Base-by-base conservation (phyloP, 2,797 vertebrate genomes). In the Falco novaeseelandiae region DNA sequence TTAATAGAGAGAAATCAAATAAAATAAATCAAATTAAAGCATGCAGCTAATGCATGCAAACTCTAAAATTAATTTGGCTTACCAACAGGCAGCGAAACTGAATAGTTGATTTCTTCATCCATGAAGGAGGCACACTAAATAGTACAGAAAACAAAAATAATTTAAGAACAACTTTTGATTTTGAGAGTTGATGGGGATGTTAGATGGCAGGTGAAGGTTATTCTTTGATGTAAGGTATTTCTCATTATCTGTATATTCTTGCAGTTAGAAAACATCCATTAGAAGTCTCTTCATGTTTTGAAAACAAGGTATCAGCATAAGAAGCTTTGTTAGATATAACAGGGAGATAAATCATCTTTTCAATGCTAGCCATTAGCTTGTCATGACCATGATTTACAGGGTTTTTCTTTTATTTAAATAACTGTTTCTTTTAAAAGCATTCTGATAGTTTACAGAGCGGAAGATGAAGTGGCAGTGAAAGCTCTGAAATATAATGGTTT, bases 341-440 rank as follows among this genome's bases (percentile, higher is more conserved):
- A 78, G 74, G 82, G 72, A 91, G 89, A 94, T 81, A 95, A 95
- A 93, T 87, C n/a, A 82, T 84, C 65, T 89, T 79, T 83, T 79
- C 58, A 91, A 15, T 77, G 61, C 46, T 44, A 93, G 51, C 76
- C 81, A 83, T 96, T 93, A 90, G 78, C 61, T 62, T 91, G 96
- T 85, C 91, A 87, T 0, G 6, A 71, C 89, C 72, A 11, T 71
- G 76, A 95, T 94, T 97, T 94, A 89, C 76, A 93, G 58, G 51
- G 34, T 72, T 89, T 95, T 78, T 71, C 79, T 92, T 94, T 87
- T 83, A 86, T 95, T 94, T 94, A 94, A 95, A 74, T 76, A 92
- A 69, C 23, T 58, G 59, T 83, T 96, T 92, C 79, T 81, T 96
- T 91, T 93, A 91, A 94, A 97, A 96, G 66, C 38, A 18, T 87